Conservation (phyloP, 1,140 invertebrate genomes). For the Odontomachus brunneus region DNA sequence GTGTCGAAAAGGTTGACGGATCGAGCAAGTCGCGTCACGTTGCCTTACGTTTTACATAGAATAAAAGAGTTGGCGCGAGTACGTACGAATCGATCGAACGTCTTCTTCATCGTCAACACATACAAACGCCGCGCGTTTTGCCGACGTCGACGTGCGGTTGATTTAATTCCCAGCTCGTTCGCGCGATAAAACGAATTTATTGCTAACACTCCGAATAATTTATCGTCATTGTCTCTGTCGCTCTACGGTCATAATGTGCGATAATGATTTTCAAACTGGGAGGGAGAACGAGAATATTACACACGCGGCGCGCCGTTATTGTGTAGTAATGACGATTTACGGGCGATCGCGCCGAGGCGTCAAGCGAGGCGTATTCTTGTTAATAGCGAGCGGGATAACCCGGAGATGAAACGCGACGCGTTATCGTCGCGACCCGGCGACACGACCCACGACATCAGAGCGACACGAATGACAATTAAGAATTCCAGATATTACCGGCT, state of each 20-base stretch:
- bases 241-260: constrained; percentile 63
- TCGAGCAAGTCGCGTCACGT: background rate
- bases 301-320: constrained; percentile 63
- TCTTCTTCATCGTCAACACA: too few species aligned
- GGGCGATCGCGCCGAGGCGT: constrained; percentile 63
- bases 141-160: background rate
- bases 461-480: background rate
- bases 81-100: constrained; percentile 23
- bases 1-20: constrained; percentile 11
- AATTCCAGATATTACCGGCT: background rate
- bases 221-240: constrained; percentile 71
- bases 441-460: constrained; percentile 43
- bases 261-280: constrained; percentile 45
- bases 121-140: background rate
- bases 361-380: constrained; percentile 53
- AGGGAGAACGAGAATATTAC: constrained; percentile 26
- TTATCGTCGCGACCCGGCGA: constrained; percentile 22
- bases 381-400: constrained; percentile 59
- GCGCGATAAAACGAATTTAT: constrained; percentile 67
- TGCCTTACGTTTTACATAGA: constrained; percentile 11
- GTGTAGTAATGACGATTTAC: constrained; percentile 70
- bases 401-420: constrained; percentile 7
- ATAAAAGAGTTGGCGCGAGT: constrained; percentile 1
- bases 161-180: constrained; percentile 52
- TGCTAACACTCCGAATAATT: constrained; percentile 67